These are phyloP conservation scores for Upupa epops DNA, from an alignment of 2,113 vertebrate genomes.

Conservation along the genomic window DNA sequence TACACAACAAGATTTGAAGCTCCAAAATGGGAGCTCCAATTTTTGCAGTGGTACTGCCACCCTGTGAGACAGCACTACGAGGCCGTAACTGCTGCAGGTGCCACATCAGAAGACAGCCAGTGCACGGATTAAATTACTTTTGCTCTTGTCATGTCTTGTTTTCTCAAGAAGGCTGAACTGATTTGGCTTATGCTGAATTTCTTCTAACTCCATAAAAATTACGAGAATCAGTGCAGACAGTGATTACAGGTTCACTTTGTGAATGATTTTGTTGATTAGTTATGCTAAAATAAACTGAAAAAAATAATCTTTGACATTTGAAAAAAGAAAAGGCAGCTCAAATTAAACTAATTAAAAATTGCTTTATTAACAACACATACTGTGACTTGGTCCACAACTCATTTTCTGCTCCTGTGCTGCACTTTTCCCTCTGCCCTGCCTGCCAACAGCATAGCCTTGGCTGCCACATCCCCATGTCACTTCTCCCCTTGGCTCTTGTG, in stretches of 20 bases:
- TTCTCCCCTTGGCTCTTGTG: not conserved
- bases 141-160: not conserved
- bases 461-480: accelerated
- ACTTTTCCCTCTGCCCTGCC: not conserved
- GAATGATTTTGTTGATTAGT: not conserved
- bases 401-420: not conserved
- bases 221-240: not conserved
- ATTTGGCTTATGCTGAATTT: not conserved
- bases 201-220: not conserved
- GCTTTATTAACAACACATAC: not conserved
- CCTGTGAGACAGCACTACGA: accelerated
- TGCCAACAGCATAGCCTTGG: not conserved
- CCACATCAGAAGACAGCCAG: accelerated
- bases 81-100: accelerated
- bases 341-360: not conserved
- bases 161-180: not conserved
- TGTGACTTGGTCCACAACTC: not conserved
- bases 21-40: not conserved
- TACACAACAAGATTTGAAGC: slow-evolving; percentile 27
- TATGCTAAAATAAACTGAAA: not conserved
- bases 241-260: not conserved
- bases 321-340: not conserved
- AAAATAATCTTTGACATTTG: not conserved
- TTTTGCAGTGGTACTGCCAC: not conserved
- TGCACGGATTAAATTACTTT: not conserved